Evolutionary conservation across 2,113 vertebrate species (phyloP).

Genomic region (Hystrix cristata): DNA sequence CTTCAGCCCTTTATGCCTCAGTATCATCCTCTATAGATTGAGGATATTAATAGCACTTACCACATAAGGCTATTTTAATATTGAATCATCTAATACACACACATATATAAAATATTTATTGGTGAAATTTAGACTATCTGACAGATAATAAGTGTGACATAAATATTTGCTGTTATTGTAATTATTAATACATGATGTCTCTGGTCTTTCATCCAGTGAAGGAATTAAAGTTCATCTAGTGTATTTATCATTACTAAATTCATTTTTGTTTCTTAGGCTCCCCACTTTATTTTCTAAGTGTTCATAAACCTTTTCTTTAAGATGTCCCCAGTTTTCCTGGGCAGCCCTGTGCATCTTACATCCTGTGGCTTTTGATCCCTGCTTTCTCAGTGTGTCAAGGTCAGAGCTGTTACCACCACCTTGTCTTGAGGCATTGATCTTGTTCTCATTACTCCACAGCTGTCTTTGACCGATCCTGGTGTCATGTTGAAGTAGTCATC

Average conservation of each 20-base stretch:
- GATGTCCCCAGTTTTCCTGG: not conserved
- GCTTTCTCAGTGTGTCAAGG: constrained; percentile 24
- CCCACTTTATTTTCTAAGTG: not conserved
- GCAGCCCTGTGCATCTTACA: not conserved
- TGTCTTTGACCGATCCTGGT: not conserved
- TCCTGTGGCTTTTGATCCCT: not conserved
- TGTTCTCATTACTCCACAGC: not conserved
- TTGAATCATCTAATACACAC: not conserved
- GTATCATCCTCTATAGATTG: not conserved
- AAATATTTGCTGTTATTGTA: not conserved
- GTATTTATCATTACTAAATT: not conserved
- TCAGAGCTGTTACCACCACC: not conserved
- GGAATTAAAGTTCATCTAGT: not conserved
- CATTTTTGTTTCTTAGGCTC: not conserved
- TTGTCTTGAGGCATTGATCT: not conserved
- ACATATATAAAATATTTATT: no score
- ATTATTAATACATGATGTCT: not conserved
- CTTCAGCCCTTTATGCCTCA: not conserved
- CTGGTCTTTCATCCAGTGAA: not conserved
- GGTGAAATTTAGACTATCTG: not conserved
- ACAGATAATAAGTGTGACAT: not conserved
- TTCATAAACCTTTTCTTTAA: not conserved
- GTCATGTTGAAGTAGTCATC: not conserved
- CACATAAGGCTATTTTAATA: not conserved
- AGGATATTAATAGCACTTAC: not conserved